Evolutionary conservation across 2,888 invertebrate species (phyloP), one percentile per base, ranked within the genome.

Genomic region (Synergus japonicus): DNA sequence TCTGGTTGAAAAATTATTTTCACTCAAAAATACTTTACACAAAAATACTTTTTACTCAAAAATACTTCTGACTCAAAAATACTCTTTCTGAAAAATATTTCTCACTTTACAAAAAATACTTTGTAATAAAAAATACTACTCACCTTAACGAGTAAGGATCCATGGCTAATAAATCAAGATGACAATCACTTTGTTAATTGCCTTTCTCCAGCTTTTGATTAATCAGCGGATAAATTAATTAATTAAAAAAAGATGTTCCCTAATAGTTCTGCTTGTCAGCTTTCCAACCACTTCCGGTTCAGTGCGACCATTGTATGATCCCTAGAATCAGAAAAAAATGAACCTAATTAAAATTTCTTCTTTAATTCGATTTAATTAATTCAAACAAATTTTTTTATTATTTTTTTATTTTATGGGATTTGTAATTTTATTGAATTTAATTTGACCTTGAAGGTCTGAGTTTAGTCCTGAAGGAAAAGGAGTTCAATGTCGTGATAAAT

Each of bases 91-190:
- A 3, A 66, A 41, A 43, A 15, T 65, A 65, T 10, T 66, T 10
- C 12, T 29, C 10, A 29, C 29, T 64, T 29, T 64, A 64, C 18
- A 10, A 18, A 63, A 63, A 63, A 12, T 63, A 29, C 29, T 22
- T 12, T 46, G 8, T 7, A 46, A 1, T 46, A 46, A 46, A 46
- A 46, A 46, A 7, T 63, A 29, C 29, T 12, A 86, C 88, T 87
- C 78, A 90, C 90, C 90, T 90, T 82, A 90, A 82, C 64, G 89
- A 90, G 78, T 90, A 90, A 73, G 90, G 90, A 89, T 90, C 90
- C 90, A 90, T 90, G 77, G 76, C 83, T 82, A 78, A 79, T 76
- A 22, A 46, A 64, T 22, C 29, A 43, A 12, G 43, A 67, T 67
- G 67, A 37, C 29, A 54, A 73, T n/a, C 54, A 73, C 49, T 73